Evolutionary conservation across 2,888 invertebrate species (phyloP), one percentile per base, ranked within the genome.

Genomic region (Drosophila rellima): DNA sequence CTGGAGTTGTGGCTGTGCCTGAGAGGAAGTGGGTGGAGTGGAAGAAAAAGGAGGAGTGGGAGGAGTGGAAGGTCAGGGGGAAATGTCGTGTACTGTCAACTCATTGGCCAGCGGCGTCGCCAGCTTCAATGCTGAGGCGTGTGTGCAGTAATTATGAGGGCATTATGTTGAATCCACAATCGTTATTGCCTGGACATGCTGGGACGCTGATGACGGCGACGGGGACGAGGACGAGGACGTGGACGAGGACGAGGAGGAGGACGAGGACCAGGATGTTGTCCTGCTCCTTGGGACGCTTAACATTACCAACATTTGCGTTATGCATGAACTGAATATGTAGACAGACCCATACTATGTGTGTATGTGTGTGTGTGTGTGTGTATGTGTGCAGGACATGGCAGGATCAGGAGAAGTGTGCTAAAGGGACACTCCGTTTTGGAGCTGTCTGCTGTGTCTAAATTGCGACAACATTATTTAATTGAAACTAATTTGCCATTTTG

Each of bases 401-500:
- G 10, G 11, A 31, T n/a, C 13, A 8, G 23, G 37, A 10, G 11
- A 5, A 31, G 26, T 18, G 23, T 35, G 26, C n/a, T 2, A 6
- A 2, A 17, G 37, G 15, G 11, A 5, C 15, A 29, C 56, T 40
- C 55, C 17, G 37, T 45, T 40, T 42, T 48, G 26, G 35, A 47
- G 39, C 31, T 65, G 70, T 54, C 66, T 70, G 52, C 69, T 63
- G 70, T 47, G 65, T 74, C 82, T 75, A 70, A 88, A 90, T 80
- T 83, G 83, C 83, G 75, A 80, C 83, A 87, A 79, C 86, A 90
- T 89, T 84, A 90, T 89, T 81, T 91, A 91, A 90, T 90, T 90
- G 90, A 91, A 90, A 90, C 90, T 91, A 91, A 91, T 91, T 89
- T 86, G 74, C 80, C 82, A 72, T 85, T 89, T 84, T 89, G 89